Evolutionary conservation across 2,888 invertebrate species (phyloP), one percentile per base, ranked within the genome.

Genomic region (Spodoptera littoralis): DNA sequence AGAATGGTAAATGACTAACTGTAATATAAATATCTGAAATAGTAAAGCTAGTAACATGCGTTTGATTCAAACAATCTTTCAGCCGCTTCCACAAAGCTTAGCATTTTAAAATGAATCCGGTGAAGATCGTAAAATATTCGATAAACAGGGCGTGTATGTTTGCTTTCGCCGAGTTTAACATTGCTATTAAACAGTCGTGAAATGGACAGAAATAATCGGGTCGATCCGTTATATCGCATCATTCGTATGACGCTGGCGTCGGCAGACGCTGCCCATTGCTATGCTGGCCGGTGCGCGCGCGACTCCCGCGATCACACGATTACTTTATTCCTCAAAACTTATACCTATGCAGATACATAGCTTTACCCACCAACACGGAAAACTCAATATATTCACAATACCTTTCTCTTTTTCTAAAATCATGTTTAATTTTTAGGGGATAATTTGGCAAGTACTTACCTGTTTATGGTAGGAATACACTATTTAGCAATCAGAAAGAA

Each of bases 121-220:
- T 88, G 83, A 88, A 91, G 86, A 91, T 93, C 93, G 94, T 94
- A 93, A 94, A 94, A 94, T 94, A 94, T 93, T 93, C 89, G 89
- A 92, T 94, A 93, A 94, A 94, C 94, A 94, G 90, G 91, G 92
- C 92, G 86, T 88, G 88, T 92, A 83, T 94, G 93, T 94, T 93
- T 94, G 93, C 92, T 93, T 93, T 93, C 90, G 91, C 89, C 86
- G 91, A 92, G 89, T 92, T 92, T 91, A 92, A 93, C 94, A 93
- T 93, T 94, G 94, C 94, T 93, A 94, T 94, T 93, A 94, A 94
- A 93, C 94, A 94, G 94, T 92, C 93, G 86, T 93, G 94, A 93
- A 93, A 92, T 93, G 92, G 89, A 92, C 94, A 93, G 93, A 93
- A 94, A 94, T 94, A 94, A 94, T 93, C 93, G 90, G 92, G 91